Base-by-base conservation (phyloP, 2,888 invertebrate species). In the Lamproptera curius region DNA sequence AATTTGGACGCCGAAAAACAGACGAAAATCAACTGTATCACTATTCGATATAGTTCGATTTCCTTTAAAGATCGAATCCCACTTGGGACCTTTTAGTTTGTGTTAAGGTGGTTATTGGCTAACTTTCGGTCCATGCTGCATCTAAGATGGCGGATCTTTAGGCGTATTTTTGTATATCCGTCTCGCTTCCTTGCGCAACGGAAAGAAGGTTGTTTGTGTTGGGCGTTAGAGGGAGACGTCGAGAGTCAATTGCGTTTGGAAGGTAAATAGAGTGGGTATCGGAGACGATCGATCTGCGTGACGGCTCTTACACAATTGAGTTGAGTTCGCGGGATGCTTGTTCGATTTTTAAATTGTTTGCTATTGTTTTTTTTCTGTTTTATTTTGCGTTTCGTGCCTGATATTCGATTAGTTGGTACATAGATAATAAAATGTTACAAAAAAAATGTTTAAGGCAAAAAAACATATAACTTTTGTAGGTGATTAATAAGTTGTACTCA, bases 51-150 rank as follows among this genome's bases (percentile, higher is more conserved):
- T 61, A 73, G 76, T 61, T 59, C 63, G 70, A 73, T 72, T 73
- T 70, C 55, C 59, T 56, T 40, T 54, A 53, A 57, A 66, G 56
- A 68, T 70, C 64, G 59, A 56, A 52, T 52, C 58, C 48, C 56
- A 67, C 56, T 64, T 73, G 70, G 61, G 74, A 58, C 64, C 61
- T 67, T 76, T 72, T 9, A 51, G 55, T 53, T 46, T 53, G 56
- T 61, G 23, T 59, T 65, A 70, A 65, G 63, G 65, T 33, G 70
- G 77, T 83, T 82, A 83, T 83, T 81, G 84, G 84, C 82, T 79
- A 83, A 84, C 79, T 83, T 82, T 75, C 76, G 85, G 85, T 85
- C 84, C 83, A 76, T 67, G 71, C 73, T 84, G 84, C 85, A 85
- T 83, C 84, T 83, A 85, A 84, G 85, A 84, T 85, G 85, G 84